These are phyloP conservation scores for Panorpa germanica DNA, from an alignment of 2,888 invertebrate species.

Conservation along the genomic window DNA sequence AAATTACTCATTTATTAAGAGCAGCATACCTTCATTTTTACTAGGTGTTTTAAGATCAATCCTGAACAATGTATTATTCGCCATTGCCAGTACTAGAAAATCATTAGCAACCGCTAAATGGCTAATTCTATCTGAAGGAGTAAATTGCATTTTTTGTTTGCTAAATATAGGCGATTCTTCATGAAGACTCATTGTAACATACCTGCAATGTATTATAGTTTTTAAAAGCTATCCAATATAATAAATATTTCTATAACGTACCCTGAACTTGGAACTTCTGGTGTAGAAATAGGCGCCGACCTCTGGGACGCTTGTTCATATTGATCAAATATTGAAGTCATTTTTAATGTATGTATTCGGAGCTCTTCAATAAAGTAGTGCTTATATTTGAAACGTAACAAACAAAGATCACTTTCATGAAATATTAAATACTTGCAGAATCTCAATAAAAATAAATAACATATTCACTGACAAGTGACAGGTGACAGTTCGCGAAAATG, in stretches of 20 bases:
- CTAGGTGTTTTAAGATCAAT: slow-evolving; percentile 66
- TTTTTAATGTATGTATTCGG: too few relatives aligned
- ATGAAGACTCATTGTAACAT: slow-evolving; percentile 34
- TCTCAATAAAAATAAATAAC: too few relatives aligned
- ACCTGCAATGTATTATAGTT: too few relatives aligned
- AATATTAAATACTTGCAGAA: too few relatives aligned
- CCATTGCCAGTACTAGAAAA: slow-evolving; percentile 66
- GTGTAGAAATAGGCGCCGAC: slow-evolving; percentile 19
- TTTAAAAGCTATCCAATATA: too few relatives aligned
- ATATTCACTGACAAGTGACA: too few relatives aligned
- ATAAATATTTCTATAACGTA: too few relatives aligned
- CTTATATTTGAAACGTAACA: too few relatives aligned
- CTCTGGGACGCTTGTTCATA: slow-evolving; percentile 58
- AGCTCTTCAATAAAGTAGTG: too few relatives aligned
- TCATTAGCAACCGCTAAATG: slow-evolving; percentile 70
- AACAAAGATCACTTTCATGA: too few relatives aligned
- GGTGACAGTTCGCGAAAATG: too few relatives aligned
- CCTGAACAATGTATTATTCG: slow-evolving; percentile 59
- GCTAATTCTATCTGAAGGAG: slow-evolving; percentile 58
- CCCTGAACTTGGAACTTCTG: slow-evolving; percentile 29
- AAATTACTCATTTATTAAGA: slow-evolving; percentile 1
- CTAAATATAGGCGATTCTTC: slow-evolving; percentile 73
- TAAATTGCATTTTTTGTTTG: slow-evolving; percentile 64
- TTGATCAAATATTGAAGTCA: slow-evolving; percentile 75
- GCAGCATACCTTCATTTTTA: slow-evolving; percentile 46